A percentile compares a stretch with the other conserved stretches of the same genome.
These are phyloP conservation scores for Cuculus canorus DNA, from an alignment of 2,797 vertebrate genomes.

Conservation along the genomic window DNA sequence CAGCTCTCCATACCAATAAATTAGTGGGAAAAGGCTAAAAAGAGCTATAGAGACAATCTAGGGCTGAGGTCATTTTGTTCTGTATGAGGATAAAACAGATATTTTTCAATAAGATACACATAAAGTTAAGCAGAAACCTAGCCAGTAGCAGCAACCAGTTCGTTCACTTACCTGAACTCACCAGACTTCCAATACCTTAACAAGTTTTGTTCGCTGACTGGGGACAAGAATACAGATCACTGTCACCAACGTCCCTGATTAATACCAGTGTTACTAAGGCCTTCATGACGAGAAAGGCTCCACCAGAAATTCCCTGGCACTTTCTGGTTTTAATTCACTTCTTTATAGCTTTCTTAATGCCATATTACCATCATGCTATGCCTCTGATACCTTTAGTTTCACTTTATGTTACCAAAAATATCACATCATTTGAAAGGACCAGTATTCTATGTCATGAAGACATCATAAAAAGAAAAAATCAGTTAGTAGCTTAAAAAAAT, in stretches of 20 bases:
- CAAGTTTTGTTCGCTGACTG: neutral
- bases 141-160: neutral
- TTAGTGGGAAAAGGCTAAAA: neutral
- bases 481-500: neutral
- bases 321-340: neutral
- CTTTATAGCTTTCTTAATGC: neutral
- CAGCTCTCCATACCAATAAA: neutral
- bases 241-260: neutral
- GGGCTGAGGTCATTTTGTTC: neutral
- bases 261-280: neutral
- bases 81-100: neutral
- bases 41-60: neutral
- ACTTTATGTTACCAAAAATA: neutral
- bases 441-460: neutral
- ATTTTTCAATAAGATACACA: neutral
- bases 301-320: neutral
- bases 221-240: neutral
- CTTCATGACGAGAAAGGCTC: neutral
- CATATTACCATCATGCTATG: neutral
- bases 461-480: neutral
- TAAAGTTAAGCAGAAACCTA: neutral
- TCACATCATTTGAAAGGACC: neutral
- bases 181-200: neutral
- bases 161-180: neutral
- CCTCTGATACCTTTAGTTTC: neutral